Evolutionary conservation across 2,797 vertebrate genomes (phyloP), one percentile per base, ranked within the genome.

Genomic region (Sebastes steindachneri): DNA sequence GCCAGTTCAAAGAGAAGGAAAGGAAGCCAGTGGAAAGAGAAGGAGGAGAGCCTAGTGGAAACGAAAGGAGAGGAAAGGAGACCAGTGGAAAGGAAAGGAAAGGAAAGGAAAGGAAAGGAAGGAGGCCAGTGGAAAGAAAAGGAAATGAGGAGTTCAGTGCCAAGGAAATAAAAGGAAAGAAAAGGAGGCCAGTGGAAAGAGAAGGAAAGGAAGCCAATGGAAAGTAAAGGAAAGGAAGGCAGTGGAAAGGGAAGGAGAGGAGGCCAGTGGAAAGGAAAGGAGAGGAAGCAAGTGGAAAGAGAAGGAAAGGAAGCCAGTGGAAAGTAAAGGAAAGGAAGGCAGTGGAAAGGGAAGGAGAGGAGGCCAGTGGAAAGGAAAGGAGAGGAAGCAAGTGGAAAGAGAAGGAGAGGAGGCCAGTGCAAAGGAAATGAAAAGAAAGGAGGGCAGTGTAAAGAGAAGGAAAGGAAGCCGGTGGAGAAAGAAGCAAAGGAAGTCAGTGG

Each of bases 221-320:
- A 6, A 31, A 29, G 67, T 41, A 9, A 33, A 33, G 8, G 9
- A 3, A 33, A 9, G 9, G 31, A 33, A 9, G 0, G 29, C 29
- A 31, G 8, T 31, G 29, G 62, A 33, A 33, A 33, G 31, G 1
- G 3, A 51, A 14, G 23, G 3, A 17, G 26, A 48, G 1, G 23
- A 63, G 9, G 3, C 9, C 1, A 35, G 33, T 35, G 10, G 4
- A 12, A 35, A 35, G 11, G 11, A 12, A 12, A 35, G 33, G 0
- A 33, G 0, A 31, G 31, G 4, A 33, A 3, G 31, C 3, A 0
- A 10, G 31, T 33, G 31, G 0, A 33, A 33, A 33, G 31, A 0
- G 1, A 33, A 33, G 31, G 31, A 31, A 3, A 29, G 3, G 26
- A 26, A 4, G 26, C 4, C 26, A 26, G 26, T 26, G 3, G 33